A percentile compares a stretch with the other conserved stretches of the same genome.
These are phyloP conservation scores for Pentamera pediparva DNA, from an alignment of 53 echinoderm and acorn worm species.

Conservation along the genomic window DNA sequence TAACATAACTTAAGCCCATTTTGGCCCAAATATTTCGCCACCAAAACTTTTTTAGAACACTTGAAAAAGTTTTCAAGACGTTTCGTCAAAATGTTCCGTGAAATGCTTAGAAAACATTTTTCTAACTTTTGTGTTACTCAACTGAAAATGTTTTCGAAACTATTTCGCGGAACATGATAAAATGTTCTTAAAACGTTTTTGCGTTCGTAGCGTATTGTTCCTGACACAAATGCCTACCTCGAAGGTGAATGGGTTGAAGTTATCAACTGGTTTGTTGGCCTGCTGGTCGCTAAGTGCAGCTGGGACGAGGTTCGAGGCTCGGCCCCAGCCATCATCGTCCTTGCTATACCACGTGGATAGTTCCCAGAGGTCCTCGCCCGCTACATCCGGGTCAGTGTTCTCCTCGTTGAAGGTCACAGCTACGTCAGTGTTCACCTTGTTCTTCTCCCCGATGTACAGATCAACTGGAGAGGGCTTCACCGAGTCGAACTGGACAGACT, in stretches of 20 bases:
- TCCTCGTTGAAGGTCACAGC: neutral
- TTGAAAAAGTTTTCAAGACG: no score
- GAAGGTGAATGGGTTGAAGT: conserved; percentile 7
- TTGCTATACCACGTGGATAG: conserved; percentile 47
- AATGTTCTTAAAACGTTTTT: no score
- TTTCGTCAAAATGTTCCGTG: no score
- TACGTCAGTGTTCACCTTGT: conserved; percentile 2
- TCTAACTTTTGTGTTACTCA: neutral
- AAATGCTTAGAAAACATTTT: neutral
- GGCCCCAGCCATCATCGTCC: conserved; percentile 38
- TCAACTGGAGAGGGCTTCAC: neutral
- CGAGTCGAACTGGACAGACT: conserved; percentile 14
- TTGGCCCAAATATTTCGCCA: no score
- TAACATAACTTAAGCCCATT: no score
- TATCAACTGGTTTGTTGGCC: conserved; percentile 6
- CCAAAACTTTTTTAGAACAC: no score
- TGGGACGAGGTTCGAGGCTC: neutral
- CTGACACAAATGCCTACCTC: neutral
- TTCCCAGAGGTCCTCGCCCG: conserved; percentile 48
- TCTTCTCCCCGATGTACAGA: neutral
- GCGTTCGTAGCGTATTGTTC: neutral
- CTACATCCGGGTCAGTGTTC: conserved; percentile 10
- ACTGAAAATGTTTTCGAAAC: no score
- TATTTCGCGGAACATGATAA: no score
- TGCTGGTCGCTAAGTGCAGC: neutral